A percentile compares a stretch with the other conserved stretches of the same genome.
phyloP scores from a whole-genome alignment of 2,797 vertebrate species.

The Heteromormyrus szaboi region DNA sequence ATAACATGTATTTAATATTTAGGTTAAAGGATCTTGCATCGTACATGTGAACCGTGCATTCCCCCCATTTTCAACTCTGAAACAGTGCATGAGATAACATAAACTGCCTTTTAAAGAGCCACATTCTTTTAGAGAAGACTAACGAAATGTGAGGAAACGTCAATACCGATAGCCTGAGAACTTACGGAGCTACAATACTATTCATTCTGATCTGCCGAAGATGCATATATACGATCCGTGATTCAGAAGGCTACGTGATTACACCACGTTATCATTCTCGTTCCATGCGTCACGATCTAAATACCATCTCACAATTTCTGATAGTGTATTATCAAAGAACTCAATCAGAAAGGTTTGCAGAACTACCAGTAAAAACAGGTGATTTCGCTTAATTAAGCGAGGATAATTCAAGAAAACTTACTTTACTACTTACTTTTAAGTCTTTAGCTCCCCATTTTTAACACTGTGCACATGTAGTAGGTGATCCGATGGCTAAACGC shows the following conservation, averaged over 20 bases:
- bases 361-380: not conserved
- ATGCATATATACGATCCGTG: not conserved
- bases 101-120: not conserved
- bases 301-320: not conserved
- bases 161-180: not conserved
- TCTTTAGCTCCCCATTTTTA: not conserved
- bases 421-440: not conserved
- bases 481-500: not conserved
- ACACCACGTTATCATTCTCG: not conserved
- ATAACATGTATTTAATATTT: not conserved
- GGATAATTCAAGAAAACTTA: not conserved
- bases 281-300: not conserved
- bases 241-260: not conserved
- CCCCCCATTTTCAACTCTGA: not conserved
- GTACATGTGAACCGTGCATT: not conserved
- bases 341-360: not conserved
- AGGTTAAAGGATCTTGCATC: not conserved
- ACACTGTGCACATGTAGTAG: not conserved
- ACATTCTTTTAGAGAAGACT: not conserved
- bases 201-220: not conserved
- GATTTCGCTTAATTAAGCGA: not conserved
- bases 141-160: not conserved
- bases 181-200: not conserved
- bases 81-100: not conserved
- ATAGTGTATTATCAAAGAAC: not conserved